Base-by-base conservation (phyloP, 2,888 invertebrate species). In the Caenorhabditis afra region DNA sequence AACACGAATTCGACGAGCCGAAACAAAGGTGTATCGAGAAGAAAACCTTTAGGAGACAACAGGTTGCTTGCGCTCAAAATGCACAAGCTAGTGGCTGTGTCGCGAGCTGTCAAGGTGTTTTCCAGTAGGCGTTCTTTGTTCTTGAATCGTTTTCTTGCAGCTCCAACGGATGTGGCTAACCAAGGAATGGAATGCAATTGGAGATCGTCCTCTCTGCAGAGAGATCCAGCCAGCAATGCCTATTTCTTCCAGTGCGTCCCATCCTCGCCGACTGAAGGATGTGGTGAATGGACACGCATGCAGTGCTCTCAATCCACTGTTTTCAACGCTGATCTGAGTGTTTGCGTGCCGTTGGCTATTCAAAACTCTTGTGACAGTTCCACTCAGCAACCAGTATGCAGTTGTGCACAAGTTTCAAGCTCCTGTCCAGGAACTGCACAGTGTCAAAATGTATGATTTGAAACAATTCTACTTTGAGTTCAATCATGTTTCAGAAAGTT, bases 221-320 rank as follows among this genome's bases (percentile, higher is more conserved):
- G 79, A 22, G 88, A 87, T 55, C 76, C 86, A 1, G 49, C 66
- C 20, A 82, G 79, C 66, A 79, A 73, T 47, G 64, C 77, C 11
- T 81, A 85, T 71, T 90, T 90, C 73, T 79, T 90, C 23, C 89
- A 90, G 66, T 90, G 90, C 66, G 83, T 87, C 4, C 86, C 85
- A 23, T 77, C 74, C 35, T 84, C 84, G 16, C 65, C 86, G 41
- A 85, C 90, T 18, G 83, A 81, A 23, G 73, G 87, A 7, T 90
- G 90, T 65, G 90, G 90, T 50, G 86, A 87, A 79, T 90, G 90
- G 90, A 77, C 78, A 37, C 81, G 87, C 14, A 73, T 87, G 75
- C 84, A 86, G n/a, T 90, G 90, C 73, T 77, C 86, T 4, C 83
- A 87, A 20, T 77, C 79, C 0, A 83, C 86, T 11, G 76, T 80